A percentile compares a stretch with the other conserved stretches of the same genome.
phyloP scores from a whole-genome alignment of 2,113 vertebrate species.

The Hemiprocne comata region DNA sequence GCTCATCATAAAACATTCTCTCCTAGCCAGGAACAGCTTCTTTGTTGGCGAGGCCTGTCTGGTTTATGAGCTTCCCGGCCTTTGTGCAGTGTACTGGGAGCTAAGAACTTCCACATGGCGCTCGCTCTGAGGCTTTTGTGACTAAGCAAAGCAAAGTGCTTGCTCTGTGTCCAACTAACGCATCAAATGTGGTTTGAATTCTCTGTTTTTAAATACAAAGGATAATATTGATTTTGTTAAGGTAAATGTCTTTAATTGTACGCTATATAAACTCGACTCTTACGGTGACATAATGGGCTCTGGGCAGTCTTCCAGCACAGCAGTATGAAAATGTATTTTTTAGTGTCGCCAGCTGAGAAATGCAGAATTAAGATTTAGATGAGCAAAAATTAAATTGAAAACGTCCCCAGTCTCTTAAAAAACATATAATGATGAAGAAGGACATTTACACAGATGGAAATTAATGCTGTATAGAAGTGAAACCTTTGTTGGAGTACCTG shows the following conservation, averaged over 20 bases:
- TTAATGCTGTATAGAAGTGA: not conserved
- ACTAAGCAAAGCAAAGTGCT: constrained; percentile 26
- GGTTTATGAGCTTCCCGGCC: constrained; percentile 55
- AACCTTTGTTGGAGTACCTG: not conserved
- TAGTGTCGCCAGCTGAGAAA: not conserved
- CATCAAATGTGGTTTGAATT: constrained; percentile 52
- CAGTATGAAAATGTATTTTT: constrained; percentile 11
- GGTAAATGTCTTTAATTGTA: constrained; percentile 63
- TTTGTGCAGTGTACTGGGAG: constrained; percentile 25
- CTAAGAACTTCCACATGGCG: constrained; percentile 67
- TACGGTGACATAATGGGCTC: constrained; percentile 18
- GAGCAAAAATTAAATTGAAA: not conserved
- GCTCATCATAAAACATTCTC: constrained; percentile 63
- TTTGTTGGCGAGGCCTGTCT: constrained; percentile 53
- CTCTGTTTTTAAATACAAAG: constrained; percentile 46
- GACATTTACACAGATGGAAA: not conserved
- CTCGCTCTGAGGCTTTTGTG: constrained; percentile 43
- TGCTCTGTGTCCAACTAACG: constrained; percentile 10
- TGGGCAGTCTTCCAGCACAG: constrained; percentile 43
- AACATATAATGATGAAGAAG: not conserved
- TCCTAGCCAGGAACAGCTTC: constrained; percentile 58
- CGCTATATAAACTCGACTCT: not conserved
- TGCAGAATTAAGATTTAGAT: not conserved
- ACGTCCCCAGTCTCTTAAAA: not conserved
- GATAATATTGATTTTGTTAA: constrained; percentile 68